A percentile compares a stretch with the other conserved stretches of the same genome.
Conservation (phyloP, 2,888 invertebrate species). For the Tromatobia lineatoria region DNA sequence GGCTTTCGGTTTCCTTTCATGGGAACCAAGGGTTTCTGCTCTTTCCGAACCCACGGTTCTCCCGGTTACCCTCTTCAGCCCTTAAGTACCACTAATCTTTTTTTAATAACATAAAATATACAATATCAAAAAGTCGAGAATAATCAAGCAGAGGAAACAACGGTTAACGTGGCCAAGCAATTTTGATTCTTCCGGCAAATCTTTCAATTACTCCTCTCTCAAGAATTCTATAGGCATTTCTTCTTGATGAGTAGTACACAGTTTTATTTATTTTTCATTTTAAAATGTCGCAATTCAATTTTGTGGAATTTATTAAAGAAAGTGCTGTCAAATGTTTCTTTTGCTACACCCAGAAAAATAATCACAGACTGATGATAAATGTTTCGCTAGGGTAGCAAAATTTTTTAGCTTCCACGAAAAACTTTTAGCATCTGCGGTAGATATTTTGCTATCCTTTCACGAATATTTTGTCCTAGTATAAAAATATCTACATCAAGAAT, state of each 20-base stretch:
- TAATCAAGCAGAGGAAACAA: conserved; percentile 6
- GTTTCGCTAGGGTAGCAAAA: no score
- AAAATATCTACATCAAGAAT: neutral
- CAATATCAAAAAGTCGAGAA: neutral
- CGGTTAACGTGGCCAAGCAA: neutral
- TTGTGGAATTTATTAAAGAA: no score
- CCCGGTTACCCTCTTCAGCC: neutral
- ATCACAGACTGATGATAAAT: no score
- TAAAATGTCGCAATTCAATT: no score
- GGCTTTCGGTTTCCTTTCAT: conserved; percentile 49
- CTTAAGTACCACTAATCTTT: neutral
- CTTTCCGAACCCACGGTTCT: neutral
- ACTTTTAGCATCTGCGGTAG: no score
- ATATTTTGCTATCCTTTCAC: no score
- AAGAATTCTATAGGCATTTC: neutral
- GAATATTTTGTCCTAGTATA: no score
- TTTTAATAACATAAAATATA: neutral
- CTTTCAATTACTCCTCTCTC: neutral
- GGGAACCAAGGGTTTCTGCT: conserved; percentile 44
- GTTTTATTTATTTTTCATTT: no score
- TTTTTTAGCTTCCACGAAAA: no score
- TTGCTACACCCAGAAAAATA: no score
- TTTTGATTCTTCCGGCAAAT: neutral
- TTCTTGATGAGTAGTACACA: neutral
- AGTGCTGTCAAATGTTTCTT: no score